These are phyloP conservation scores for Dendroctonus ponderosae DNA, from an alignment of 1,140 invertebrate genomes.

Conservation along the genomic window DNA sequence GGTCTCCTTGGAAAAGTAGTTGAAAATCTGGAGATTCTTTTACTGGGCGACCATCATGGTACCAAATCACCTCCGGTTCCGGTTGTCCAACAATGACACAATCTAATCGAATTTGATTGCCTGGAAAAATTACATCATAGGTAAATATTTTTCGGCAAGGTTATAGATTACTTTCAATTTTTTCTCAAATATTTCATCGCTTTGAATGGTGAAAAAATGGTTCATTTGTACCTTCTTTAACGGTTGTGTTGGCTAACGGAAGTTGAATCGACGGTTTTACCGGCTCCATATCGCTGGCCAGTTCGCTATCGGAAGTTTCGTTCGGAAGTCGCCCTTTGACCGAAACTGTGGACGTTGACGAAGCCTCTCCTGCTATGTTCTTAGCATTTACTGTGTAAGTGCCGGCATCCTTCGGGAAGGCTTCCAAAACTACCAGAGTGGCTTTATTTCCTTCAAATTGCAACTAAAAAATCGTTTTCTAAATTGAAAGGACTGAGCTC, in stretches of 20 bases:
- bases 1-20: constrained; percentile 76
- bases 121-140: constrained; percentile 8
- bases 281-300: constrained; percentile 68
- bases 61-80: constrained; percentile 86
- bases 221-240: constrained; percentile 59
- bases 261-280: constrained; percentile 71
- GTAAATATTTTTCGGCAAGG: neutral
- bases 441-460: constrained; percentile 60
- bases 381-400: constrained; percentile 64
- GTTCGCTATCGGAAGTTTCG: constrained; percentile 72
- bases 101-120: constrained; percentile 68
- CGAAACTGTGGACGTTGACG: constrained; percentile 63
- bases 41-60: constrained; percentile 78
- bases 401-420: constrained; percentile 70
- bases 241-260: constrained; percentile 65
- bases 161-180: neutral
- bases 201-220: neutral
- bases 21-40: constrained; percentile 83
- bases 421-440: constrained; percentile 67
- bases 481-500: neutral
- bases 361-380: constrained; percentile 65
- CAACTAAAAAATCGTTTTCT: constrained; percentile 53
- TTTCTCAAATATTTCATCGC: neutral
- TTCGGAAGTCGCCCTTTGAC: constrained; percentile 68
- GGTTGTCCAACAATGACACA: constrained; percentile 82